Evolutionary conservation across 2,113 vertebrate genomes (phyloP), one percentile per base, ranked within the genome.

Genomic region (Oryctolagus cuniculus): DNA sequence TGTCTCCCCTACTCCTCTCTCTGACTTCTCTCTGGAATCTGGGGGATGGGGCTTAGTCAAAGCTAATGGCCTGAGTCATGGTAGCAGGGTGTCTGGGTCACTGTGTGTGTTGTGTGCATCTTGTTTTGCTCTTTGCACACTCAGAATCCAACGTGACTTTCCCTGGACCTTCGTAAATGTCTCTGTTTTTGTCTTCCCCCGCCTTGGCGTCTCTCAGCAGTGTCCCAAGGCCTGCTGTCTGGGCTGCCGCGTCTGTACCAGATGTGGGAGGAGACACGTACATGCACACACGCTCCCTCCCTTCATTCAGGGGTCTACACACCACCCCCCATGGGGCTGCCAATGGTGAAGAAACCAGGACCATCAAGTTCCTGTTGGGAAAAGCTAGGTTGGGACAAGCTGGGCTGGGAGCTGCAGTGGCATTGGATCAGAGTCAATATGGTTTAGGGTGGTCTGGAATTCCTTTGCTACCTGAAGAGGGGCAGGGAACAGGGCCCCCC

Each of bases 11-110:
- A 17, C 3, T 67, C 31, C 70, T 78, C 36, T 31, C 70, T 74
- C 36, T 31, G 77, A 77, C 86, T 93, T 89, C 72, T 93, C 58
- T 31, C n/a, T 58, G 44, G 15, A 79, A 77, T 70, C 63, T 91
- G 44, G 78, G 21, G 84, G 29, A 22, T 61, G 44, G 49, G 58
- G 44, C 80, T 92, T 70, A 63, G 38, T 70, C 73, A 72, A 78
- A 84, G 66, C 69, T 53, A 70, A 74, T 72, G 66, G 78, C 63
- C 86, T 88, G 69, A 82, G 69, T 96, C 87, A 91, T 72, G 81
- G 72, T 49, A 36, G 84, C 93, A 89, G 38, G 53, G n/a, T 95
- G 58, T 90, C 63, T n/a, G 22, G 87, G 83, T 67, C 55, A 83
- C 70, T 27, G 36, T 58, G 55, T 74, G 24, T 77, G 25, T 69